Evolutionary conservation across 2,113 vertebrate genomes (phyloP).

Genomic region (Periophthalmodon schlosseri): DNA sequence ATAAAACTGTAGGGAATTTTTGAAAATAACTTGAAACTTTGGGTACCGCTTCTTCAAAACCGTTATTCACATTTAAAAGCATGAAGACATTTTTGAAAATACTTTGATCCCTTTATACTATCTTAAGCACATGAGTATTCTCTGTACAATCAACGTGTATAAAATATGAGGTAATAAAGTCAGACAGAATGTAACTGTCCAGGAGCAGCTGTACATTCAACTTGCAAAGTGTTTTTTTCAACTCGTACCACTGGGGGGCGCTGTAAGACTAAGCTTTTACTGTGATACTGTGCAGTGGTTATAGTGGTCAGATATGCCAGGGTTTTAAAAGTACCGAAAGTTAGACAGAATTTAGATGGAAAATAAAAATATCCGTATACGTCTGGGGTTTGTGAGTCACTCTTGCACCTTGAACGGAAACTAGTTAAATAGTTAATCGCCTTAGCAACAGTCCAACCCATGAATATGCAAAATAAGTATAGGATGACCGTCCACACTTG

Average conservation of each 20-base stretch:
- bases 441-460: too few relatives aligned
- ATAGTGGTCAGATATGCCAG: neutral
- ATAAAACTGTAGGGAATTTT: neutral
- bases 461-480: too few relatives aligned
- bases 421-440: too few relatives aligned
- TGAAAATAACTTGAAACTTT: neutral
- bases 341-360: too few relatives aligned
- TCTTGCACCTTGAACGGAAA: too few relatives aligned
- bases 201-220: slow-evolving; percentile 35
- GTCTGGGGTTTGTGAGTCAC: too few relatives aligned
- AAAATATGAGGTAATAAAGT: slow-evolving; percentile 75
- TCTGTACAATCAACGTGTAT: slow-evolving; percentile 57
- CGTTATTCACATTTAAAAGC: neutral
- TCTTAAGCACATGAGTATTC: slow-evolving; percentile 37
- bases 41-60: neutral
- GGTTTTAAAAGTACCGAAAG: neutral
- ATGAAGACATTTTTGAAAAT: slow-evolving; percentile 11
- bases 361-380: too few relatives aligned
- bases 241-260: slow-evolving; percentile 7
- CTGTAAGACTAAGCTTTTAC: neutral
- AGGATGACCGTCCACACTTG: too few relatives aligned
- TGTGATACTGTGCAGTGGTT: neutral
- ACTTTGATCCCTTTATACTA: slow-evolving; percentile 65
- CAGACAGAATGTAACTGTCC: slow-evolving; percentile 40
- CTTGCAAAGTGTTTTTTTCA: slow-evolving; percentile 5